phyloP scores from a whole-genome alignment of 1,140 invertebrate genomes.

The Bombus sibiricus region DNA sequence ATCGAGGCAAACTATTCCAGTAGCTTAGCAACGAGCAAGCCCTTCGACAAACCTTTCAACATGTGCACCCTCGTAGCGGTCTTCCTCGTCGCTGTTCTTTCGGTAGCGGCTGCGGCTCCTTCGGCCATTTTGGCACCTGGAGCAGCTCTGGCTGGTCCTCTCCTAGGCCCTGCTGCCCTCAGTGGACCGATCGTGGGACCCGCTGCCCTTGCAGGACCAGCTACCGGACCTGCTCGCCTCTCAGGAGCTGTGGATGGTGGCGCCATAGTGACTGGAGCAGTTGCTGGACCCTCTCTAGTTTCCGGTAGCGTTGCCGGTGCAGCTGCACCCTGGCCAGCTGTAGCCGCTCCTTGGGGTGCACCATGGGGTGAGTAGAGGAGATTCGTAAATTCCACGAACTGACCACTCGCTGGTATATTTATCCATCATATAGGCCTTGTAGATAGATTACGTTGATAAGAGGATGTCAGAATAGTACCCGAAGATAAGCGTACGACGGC shows the following conservation, averaged over 20 bases:
- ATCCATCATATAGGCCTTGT: too few species aligned
- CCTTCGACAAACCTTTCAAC: constrained; percentile 29
- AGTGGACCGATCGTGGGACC: constrained; percentile 74
- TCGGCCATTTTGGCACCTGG: constrained; percentile 71
- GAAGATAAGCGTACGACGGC: too few species aligned
- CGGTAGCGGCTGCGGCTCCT: constrained; percentile 73
- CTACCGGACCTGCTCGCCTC: constrained; percentile 75
- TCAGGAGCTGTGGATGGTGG: constrained; percentile 80
- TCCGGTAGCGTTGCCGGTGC: constrained; percentile 76
- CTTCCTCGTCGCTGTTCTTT: constrained; percentile 70
- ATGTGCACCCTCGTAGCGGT: constrained; percentile 73
- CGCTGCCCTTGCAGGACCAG: constrained; percentile 73
- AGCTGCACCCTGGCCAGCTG: constrained; percentile 51
- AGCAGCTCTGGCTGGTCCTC: constrained; percentile 71
- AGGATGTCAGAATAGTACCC: too few species aligned
- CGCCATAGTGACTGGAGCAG: constrained; percentile 78
- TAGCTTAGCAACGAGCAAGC: constrained; percentile 26
- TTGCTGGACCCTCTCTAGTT: constrained; percentile 78
- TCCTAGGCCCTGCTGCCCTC: constrained; percentile 72
- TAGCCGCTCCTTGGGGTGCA: constrained; percentile 26
- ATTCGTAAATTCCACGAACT: too few species aligned
- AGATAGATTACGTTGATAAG: too few species aligned
- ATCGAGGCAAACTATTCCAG: constrained; percentile 47
- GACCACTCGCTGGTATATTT: too few species aligned
- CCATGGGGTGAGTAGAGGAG: constrained; percentile 43